Conservation (phyloP, 2,113 vertebrate species). For the Daubentonia madagascariensis region DNA sequence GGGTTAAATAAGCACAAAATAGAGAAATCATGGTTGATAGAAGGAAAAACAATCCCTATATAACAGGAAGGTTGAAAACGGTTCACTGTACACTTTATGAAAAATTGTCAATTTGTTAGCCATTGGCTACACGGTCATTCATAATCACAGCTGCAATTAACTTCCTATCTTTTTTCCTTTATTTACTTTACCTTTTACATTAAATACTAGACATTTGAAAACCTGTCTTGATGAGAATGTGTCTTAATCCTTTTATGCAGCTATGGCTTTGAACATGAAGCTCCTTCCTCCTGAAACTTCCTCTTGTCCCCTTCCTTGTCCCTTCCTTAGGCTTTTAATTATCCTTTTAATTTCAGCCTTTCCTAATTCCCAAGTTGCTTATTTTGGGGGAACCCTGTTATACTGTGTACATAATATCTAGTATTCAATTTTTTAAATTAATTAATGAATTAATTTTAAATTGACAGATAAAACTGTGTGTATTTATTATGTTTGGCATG, state of each 20-base stretch:
- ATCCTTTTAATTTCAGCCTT: neutral
- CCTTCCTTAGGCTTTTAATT: neutral
- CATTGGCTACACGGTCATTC: neutral
- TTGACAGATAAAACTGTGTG: neutral
- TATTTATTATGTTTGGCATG: neutral
- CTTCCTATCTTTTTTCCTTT: neutral
- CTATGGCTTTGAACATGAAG: neutral
- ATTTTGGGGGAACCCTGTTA: neutral
- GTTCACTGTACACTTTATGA: neutral
- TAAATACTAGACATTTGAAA: neutral
- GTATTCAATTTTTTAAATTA: neutral
- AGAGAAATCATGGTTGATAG: fast-evolving
- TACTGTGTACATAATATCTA: neutral
- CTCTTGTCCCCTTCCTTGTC: fast-evolving
- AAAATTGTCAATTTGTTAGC: neutral
- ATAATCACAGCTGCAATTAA: neutral
- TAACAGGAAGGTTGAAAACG: neutral
- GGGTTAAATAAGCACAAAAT: neutral
- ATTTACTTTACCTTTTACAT: neutral
- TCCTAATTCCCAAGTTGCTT: neutral
- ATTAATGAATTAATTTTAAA: neutral
- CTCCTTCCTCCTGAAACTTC: neutral
- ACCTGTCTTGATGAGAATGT: neutral
- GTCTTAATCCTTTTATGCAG: neutral
- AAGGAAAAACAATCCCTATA: neutral